These are phyloP conservation scores for Iphiclides podalirius DNA, from an alignment of 2,888 invertebrate genomes.

Conservation along the genomic window DNA sequence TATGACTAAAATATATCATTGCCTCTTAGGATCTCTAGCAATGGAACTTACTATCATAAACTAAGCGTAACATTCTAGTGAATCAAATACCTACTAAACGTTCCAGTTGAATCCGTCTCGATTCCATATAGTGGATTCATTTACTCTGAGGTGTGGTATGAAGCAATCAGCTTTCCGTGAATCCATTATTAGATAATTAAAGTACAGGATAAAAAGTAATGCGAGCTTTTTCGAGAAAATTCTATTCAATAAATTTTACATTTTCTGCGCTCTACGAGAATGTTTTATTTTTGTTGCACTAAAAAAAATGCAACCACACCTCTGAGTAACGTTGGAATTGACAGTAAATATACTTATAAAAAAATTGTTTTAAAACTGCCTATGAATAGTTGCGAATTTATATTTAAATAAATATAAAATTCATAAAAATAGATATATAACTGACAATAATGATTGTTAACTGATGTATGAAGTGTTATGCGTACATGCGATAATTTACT, in stretches of 20 bases:
- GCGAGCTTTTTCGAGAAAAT: too few relatives aligned
- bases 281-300: too few relatives aligned
- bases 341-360: slow-evolving; percentile 58
- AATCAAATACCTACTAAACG: slow-evolving; percentile 61
- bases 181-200: too few relatives aligned
- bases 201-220: too few relatives aligned
- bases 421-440: slow-evolving; percentile 79
- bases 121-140: slow-evolving; percentile 53
- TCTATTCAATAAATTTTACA: too few relatives aligned
- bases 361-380: slow-evolving; percentile 77
- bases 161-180: too few relatives aligned
- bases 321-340: slow-evolving; percentile 47
- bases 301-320: slow-evolving; percentile 49
- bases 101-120: slow-evolving; percentile 66
- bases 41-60: slow-evolving; percentile 22
- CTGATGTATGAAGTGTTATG: slow-evolving; percentile 78
- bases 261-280: too few relatives aligned
- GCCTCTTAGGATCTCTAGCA: not conserved
- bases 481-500: slow-evolving; percentile 67
- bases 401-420: slow-evolving; percentile 76
- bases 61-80: slow-evolving; percentile 51
- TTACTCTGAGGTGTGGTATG: slow-evolving; percentile 47
- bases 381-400: slow-evolving; percentile 78
- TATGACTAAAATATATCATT: too few relatives aligned
- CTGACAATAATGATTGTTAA: slow-evolving; percentile 81